Evolutionary conservation across 35 echinoderm and acorn worm genomes (phyloP), one percentile per base, ranked within the genome.

Genomic region (Apostichopus californicus): DNA sequence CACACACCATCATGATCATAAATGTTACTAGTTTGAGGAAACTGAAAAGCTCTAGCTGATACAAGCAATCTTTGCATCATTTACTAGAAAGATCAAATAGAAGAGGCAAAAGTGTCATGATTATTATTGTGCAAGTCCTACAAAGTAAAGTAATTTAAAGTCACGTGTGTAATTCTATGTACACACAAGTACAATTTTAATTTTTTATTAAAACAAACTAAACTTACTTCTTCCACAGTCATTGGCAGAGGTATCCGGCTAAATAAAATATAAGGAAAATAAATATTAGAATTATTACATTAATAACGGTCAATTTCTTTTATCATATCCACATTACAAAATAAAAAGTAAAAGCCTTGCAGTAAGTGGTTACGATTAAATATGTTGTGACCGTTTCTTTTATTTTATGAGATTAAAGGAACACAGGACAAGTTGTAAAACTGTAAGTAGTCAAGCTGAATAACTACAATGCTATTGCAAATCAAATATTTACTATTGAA

Each of bases 161-260:
- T 34, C 34, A 46, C 0, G 22, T 8, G 26, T 11, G 34, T 6
- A 79, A 25, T 18, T 5, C 9, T 79, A 10, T 17, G 18, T 5
- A 86, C 5, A 86, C 5, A 86, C 3, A 86, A 57, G 83, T 18
- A n/a, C 1, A 86, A 56, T 59, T n/a, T 17, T 8, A 86, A 9
- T 60, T 5, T 58, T 58, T 0, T 24, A 5, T 58, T 5, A 86
- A 86, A 13, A 52, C 3, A 65, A 59, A 18, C 17, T 24, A 14
- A 86, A 86, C 83, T 86, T 55, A 65, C 83, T 57, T 86, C 83
- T 57, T 86, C 83, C 46, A 86, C 83, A 6, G 83, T n/a, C 55
- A 86, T 55, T 5, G 83, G 83, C 6, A 86, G 83, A 57, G 56
- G 46, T 86, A 86, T 60, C 55, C 83, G 83, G 83, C 83, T 86